phyloP scores from a whole-genome alignment of 1,140 invertebrate species.

The Nephotettix cincticeps region DNA sequence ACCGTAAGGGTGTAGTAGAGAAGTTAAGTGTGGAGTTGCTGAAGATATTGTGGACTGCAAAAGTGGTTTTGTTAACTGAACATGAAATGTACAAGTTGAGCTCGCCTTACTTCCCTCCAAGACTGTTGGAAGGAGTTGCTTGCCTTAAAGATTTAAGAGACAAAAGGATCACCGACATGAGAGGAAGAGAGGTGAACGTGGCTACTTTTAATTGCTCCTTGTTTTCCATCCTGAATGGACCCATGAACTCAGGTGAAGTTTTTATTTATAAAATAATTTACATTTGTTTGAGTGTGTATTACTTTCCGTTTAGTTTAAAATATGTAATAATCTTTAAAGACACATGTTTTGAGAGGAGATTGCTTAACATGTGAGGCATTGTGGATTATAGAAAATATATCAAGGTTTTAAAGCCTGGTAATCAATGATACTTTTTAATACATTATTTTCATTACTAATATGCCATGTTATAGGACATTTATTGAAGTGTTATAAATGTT shows the following conservation, averaged over 20 bases:
- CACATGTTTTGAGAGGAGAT: too few species aligned
- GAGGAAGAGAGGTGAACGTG: neutral
- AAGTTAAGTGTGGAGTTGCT: neutral
- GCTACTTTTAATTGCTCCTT: slow-evolving; percentile 1
- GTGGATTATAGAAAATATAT: too few species aligned
- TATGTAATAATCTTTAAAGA: too few species aligned
- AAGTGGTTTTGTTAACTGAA: neutral
- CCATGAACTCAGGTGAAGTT: neutral
- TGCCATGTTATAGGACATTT: too few species aligned
- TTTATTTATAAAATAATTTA: neutral
- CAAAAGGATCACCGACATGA: neutral
- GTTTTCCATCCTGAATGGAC: neutral
- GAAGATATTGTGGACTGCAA: neutral
- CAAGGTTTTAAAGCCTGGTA: too few species aligned
- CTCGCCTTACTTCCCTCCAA: neutral
- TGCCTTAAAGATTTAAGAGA: neutral
- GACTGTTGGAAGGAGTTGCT: neutral
- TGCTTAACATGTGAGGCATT: too few species aligned
- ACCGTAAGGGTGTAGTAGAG: neutral
- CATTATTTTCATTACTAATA: too few species aligned
- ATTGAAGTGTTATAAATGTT: too few species aligned
- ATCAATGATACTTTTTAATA: too few species aligned
- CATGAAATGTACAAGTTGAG: neutral
- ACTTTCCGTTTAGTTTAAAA: too few species aligned
- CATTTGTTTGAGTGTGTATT: too few species aligned